Evolutionary conservation across 92 coral and sea anemone genomes (phyloP).

Genomic region (Paragorgia papillata): DNA sequence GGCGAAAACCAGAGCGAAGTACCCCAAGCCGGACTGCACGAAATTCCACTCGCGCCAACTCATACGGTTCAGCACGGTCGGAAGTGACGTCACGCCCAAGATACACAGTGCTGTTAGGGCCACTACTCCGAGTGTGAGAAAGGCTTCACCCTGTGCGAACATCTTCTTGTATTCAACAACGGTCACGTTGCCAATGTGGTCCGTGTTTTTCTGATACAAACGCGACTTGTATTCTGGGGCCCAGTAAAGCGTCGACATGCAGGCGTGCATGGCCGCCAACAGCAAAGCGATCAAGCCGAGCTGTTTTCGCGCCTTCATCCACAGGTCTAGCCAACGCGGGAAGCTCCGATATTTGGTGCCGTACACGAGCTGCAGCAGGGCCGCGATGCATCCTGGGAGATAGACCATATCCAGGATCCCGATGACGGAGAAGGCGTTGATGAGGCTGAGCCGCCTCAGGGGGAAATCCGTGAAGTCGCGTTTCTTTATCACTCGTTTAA

Average conservation of each 20-base stretch:
- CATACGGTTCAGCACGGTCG: conserved; percentile 27
- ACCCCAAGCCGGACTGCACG: conserved; percentile 31
- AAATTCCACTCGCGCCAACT: conserved; percentile 42
- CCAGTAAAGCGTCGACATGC: conserved; percentile 34
- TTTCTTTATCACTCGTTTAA: conserved; percentile 5
- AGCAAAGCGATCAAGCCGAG: conserved; percentile 17
- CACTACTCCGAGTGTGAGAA: conserved; percentile 14
- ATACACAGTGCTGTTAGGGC: conserved; percentile 16
- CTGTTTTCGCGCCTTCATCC: conserved; percentile 31
- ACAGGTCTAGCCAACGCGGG: conserved; percentile 37
- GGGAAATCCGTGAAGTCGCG: conserved; percentile 21
- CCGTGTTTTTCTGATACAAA: neutral
- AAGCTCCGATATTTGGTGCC: conserved; percentile 21
- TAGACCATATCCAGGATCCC: conserved; percentile 28
- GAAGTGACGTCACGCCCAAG: conserved; percentile 26
- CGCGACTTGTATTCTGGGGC: conserved; percentile 19
- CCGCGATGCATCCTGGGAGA: conserved; percentile 30
- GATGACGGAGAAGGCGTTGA: conserved; percentile 9
- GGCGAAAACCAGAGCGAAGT: conserved; percentile 12
- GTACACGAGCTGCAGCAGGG: conserved; percentile 20
- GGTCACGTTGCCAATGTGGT: neutral
- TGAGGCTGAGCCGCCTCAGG: conserved; percentile 6
- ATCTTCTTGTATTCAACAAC: conserved; percentile 12
- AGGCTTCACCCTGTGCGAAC: conserved; percentile 27
- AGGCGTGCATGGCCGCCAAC: conserved; percentile 17